These are phyloP conservation scores for Heliconius congener DNA, from an alignment of 1,140 invertebrate genomes.

Conservation along the genomic window DNA sequence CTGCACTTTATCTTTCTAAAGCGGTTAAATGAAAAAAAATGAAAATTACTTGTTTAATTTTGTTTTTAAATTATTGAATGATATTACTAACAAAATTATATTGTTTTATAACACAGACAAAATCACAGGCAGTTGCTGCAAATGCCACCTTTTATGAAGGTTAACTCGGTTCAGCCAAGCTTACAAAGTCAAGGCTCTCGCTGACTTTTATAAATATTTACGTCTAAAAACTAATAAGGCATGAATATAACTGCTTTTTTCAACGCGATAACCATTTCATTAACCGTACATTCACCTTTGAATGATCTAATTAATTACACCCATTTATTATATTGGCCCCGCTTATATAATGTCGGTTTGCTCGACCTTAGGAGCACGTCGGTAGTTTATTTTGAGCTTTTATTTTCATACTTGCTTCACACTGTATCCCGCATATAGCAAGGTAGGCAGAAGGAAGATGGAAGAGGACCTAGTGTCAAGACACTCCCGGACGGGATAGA, in stretches of 20 bases:
- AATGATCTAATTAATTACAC: slow-evolving; percentile 22
- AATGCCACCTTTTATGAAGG: not conserved
- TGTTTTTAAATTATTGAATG: too few species aligned
- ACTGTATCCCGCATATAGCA: too few species aligned
- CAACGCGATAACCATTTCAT: slow-evolving; percentile 32
- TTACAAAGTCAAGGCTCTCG: slow-evolving; percentile 5
- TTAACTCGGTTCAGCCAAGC: not conserved
- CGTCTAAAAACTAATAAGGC: slow-evolving; percentile 24
- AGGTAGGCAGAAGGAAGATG: too few species aligned
- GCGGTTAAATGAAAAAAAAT: too few species aligned
- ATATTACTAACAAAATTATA: too few species aligned
- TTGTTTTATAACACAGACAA: not conserved
- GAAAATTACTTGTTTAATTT: too few species aligned
- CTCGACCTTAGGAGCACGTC: not conserved
- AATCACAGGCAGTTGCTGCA: not conserved
- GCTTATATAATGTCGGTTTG: not conserved
- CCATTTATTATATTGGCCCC: slow-evolving; percentile 26
- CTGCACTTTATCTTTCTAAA: too few species aligned
- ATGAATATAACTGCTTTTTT: slow-evolving; percentile 28
- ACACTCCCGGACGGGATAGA: too few species aligned
- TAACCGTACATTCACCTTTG: slow-evolving; percentile 29
- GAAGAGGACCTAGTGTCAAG: too few species aligned
- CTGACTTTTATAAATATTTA: slow-evolving; percentile 19
- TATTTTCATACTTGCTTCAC: not conserved
- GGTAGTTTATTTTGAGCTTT: not conserved